Percentiles rank a stretch among this genome's conserved stretches.
Evolutionary conservation across 1,140 invertebrate species (phyloP).

Genomic region (Archivesica marissinica): DNA sequence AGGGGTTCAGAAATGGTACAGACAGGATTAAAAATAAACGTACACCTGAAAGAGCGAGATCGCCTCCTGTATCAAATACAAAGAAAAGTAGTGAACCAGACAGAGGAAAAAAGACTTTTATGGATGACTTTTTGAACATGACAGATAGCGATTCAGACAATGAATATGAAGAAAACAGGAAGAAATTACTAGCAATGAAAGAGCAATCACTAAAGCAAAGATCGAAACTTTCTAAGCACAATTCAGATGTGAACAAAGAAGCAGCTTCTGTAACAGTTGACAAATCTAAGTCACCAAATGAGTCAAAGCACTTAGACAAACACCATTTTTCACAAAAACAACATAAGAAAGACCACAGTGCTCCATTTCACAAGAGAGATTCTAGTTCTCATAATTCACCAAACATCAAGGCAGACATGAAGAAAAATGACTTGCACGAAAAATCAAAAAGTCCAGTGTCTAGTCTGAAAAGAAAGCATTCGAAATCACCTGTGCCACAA

Average conservation of each 20-base stretch:
- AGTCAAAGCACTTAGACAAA: background rate
- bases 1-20: background rate
- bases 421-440: background rate
- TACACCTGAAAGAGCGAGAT: background rate
- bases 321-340: conserved; percentile 32
- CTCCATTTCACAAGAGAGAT: background rate
- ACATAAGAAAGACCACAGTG: conserved; percentile 43
- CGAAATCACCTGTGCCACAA: conserved; percentile 34
- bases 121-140: conserved; percentile 55
- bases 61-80: background rate
- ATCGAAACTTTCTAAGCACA: background rate
- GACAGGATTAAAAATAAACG: background rate
- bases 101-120: conserved; percentile 19
- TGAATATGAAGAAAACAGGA: conserved; percentile 22
- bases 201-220: background rate
- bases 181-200: conserved; percentile 5
- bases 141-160: conserved; percentile 37
- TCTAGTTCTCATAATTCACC: background rate
- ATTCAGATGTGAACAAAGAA: background rate
- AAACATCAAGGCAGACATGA: background rate
- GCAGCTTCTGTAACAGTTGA: background rate
- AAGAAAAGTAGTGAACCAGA: background rate
- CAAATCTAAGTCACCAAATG: background rate
- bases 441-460: background rate
- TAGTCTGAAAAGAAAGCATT: conserved; percentile 35